Conservation (phyloP, 1,140 invertebrate genomes). For the Triops cancriformis region DNA sequence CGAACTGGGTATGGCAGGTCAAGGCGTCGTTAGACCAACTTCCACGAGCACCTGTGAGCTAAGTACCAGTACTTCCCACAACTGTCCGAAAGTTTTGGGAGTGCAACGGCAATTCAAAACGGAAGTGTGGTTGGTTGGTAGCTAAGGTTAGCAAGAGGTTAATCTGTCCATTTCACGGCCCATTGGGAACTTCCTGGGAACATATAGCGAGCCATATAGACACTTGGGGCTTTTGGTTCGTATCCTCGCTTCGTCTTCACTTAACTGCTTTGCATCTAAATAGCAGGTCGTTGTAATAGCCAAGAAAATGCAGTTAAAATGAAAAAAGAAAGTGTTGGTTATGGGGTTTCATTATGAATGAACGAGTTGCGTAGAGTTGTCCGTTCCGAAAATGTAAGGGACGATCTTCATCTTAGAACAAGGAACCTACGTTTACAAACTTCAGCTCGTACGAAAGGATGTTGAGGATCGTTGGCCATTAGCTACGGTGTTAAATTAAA, state of each 20-base stretch:
- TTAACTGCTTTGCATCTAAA: not conserved
- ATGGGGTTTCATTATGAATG: not conserved
- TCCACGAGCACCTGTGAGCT: not conserved
- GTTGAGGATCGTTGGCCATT: slow-evolving; percentile 9
- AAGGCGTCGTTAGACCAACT: not conserved
- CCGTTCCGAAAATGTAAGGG: not conserved
- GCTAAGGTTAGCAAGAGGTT: slow-evolving; percentile 11
- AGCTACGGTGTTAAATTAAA: slow-evolving; percentile 14
- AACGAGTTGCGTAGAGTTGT: not conserved
- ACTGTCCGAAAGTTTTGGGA: not conserved
- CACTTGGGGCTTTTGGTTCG: not conserved
- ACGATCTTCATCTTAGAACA: not conserved
- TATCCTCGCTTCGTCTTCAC: slow-evolving; percentile 1
- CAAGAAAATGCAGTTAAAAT: not conserved
- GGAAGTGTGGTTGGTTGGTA: slow-evolving; percentile 10
- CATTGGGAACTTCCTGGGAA: not conserved
- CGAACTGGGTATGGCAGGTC: not conserved
- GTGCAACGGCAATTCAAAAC: not conserved
- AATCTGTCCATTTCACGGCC: slow-evolving; percentile 5
- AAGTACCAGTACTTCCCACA: not conserved
- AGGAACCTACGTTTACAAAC: not conserved
- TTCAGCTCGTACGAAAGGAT: not conserved
- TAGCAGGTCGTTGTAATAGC: not conserved
- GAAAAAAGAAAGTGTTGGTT: not conserved
- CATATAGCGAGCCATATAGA: not conserved